Evolutionary conservation across 2,113 vertebrate genomes (phyloP), one percentile per base, ranked within the genome.

Genomic region (Nibea albiflora): DNA sequence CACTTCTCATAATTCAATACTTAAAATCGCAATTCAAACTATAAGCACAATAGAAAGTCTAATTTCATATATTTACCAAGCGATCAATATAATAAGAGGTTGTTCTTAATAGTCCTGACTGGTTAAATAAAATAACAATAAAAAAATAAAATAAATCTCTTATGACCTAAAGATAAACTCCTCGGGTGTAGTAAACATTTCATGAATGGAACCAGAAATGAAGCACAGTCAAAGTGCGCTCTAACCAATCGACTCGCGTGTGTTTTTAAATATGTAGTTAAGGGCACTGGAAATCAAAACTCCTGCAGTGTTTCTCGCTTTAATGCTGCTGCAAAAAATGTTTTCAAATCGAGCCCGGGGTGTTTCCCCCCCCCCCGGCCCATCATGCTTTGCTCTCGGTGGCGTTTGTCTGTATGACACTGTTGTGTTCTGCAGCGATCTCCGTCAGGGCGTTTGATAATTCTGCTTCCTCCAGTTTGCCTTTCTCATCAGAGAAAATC

Each of bases 361-460:
- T 9, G 16, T 9, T 50, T 39, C 35, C 7, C 35, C 35, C 28
- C 28, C 70, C 71, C 71, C 68, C 17, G 63, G 28, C 88, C 80
- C 87, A 95, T 98, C 97, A 98, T 93, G 97, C 98, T 97, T 97
- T 98, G 94, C 96, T 97, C 90, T 97, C 96, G 0, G 85, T 93
- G 80, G 93, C 89, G 58, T 97, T 97, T 95, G 96, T 97, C 92
- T 97, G 97, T 95, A 95, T 95, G 95, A 97, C 93, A 85, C 96
- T 96, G n/a, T 96, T 98, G 92, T 96, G 96, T 92, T 96, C 96
- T 91, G 94, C 95, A 92, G 96, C 92, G 83, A 95, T 96, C 92
- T 96, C 96, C 39, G 95, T 93, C 22, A 94, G 86, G 72, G 95
- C 90, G 79, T 95, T 95, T 93, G 97, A 96, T 24, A 93, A 91